A percentile compares a stretch with the other conserved stretches of the same genome.
Evolutionary conservation across 1,140 invertebrate species (phyloP).

Genomic region (Lucilia cuprina): DNA sequence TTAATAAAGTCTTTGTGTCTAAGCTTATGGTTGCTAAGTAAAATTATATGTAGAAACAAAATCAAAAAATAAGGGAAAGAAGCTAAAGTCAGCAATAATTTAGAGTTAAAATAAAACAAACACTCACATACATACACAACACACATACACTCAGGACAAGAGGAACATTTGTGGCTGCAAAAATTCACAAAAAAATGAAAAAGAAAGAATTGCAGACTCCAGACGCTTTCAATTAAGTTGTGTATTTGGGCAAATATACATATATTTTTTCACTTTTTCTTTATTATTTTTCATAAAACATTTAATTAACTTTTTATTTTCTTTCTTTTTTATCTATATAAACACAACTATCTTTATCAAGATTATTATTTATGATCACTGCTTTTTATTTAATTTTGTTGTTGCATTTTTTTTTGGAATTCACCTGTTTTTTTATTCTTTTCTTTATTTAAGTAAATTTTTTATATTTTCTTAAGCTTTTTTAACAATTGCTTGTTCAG

Average conservation of each 20-base stretch:
- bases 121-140: background rate
- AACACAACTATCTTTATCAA: background rate
- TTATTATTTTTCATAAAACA: background rate
- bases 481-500: background rate
- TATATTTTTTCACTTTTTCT: background rate
- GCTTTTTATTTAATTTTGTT: background rate
- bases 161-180: background rate
- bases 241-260: background rate
- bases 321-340: background rate
- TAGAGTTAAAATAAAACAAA: background rate
- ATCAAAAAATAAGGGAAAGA: too few species aligned
- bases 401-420: background rate
- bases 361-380: background rate
- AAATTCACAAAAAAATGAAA: background rate
- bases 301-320: background rate
- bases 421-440: background rate
- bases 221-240: background rate
- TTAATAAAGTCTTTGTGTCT: too few species aligned
- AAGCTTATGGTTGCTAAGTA: too few species aligned
- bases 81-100: too few species aligned
- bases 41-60: too few species aligned
- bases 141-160: background rate
- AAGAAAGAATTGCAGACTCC: background rate
- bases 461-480: background rate
- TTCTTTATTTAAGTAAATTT: background rate